These are phyloP conservation scores for Umimayanthus chanpuru DNA, from an alignment of 92 coral and sea anemone genomes.

Conservation along the genomic window DNA sequence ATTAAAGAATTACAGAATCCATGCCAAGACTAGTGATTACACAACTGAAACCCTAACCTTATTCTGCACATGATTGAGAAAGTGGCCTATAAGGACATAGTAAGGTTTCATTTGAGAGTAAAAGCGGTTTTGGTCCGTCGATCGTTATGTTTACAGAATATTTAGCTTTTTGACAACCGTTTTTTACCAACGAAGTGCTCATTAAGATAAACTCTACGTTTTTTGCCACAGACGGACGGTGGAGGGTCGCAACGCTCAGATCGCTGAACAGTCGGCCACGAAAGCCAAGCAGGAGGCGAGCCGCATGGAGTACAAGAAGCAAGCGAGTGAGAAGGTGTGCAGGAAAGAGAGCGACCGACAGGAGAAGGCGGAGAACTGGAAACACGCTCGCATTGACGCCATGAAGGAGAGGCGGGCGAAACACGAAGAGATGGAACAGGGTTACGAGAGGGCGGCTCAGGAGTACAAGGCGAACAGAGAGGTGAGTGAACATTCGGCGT, in stretches of 20 bases:
- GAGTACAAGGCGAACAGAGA: slow-evolving; percentile 68
- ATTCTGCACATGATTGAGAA: too few relatives aligned
- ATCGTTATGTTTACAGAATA: too few relatives aligned
- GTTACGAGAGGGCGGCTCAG: slow-evolving; percentile 79
- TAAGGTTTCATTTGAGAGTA: too few relatives aligned
- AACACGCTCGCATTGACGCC: slow-evolving; percentile 79
- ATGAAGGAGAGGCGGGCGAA: slow-evolving; percentile 71
- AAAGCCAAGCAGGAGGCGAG: slow-evolving; percentile 59
- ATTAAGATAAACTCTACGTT: background rate
- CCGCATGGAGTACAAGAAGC: slow-evolving; percentile 66
- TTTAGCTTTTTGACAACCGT: background rate
- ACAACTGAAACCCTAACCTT: too few relatives aligned
- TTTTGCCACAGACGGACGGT: slow-evolving; percentile 60
- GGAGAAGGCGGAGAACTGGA: slow-evolving; percentile 85
- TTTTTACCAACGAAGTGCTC: background rate
- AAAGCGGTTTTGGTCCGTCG: too few relatives aligned
- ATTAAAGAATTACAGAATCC: too few relatives aligned
- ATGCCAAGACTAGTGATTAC: too few relatives aligned
- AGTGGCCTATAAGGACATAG: too few relatives aligned
- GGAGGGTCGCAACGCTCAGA: slow-evolving; percentile 68
- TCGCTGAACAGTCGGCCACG: slow-evolving; percentile 63
- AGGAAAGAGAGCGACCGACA: slow-evolving; percentile 72
- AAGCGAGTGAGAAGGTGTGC: slow-evolving; percentile 56
- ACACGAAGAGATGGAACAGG: slow-evolving; percentile 82
- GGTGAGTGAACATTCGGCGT: slow-evolving; percentile 51